A percentile compares a stretch with the other conserved stretches of the same genome.
Evolutionary conservation across 2,888 invertebrate species (phyloP).

Genomic region (Atethmia centrago): DNA sequence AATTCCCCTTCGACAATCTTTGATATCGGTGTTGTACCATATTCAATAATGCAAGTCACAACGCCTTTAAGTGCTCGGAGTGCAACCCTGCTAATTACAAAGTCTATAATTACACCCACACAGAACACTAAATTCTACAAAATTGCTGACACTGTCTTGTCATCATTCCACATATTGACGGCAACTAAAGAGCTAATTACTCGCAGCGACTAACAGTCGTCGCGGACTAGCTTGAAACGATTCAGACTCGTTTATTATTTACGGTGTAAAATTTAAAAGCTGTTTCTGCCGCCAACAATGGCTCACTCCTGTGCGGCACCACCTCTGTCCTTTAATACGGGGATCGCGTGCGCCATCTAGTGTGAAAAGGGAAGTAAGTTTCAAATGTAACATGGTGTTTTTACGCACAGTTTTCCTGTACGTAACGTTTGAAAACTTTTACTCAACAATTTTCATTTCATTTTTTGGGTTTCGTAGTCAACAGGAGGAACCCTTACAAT

Average conservation of each 20-base stretch:
- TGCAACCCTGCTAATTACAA: constrained; percentile 1
- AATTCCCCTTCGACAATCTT: neutral
- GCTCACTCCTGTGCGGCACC: constrained; percentile 44
- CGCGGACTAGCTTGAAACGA: constrained; percentile 35
- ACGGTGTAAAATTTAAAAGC: constrained; percentile 55
- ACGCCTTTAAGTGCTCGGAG: neutral
- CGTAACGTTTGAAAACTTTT: constrained; percentile 23
- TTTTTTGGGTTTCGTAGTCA: too few relatives aligned
- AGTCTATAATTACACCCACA: constrained; percentile 10
- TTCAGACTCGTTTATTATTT: constrained; percentile 56
- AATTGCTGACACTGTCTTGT: constrained; percentile 13
- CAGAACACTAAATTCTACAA: neutral
- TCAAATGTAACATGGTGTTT: constrained; percentile 64
- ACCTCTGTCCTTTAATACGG: constrained; percentile 69
- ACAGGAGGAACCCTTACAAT: too few relatives aligned
- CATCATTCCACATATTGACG: constrained; percentile 17
- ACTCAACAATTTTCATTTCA: constrained; percentile 30
- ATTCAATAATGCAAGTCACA: constrained; percentile 27
- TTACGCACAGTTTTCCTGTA: constrained; percentile 45
- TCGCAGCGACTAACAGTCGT: constrained; percentile 23
- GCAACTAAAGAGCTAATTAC: constrained; percentile 41
- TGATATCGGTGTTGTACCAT: neutral
- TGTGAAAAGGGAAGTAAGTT: constrained; percentile 71
- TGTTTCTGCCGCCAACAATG: constrained; percentile 44
- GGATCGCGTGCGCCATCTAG: constrained; percentile 72